A percentile compares a stretch with the other conserved stretches of the same genome.
Conservation (phyloP, 2,113 vertebrate genomes). For the Planiliza haematocheilus region DNA sequence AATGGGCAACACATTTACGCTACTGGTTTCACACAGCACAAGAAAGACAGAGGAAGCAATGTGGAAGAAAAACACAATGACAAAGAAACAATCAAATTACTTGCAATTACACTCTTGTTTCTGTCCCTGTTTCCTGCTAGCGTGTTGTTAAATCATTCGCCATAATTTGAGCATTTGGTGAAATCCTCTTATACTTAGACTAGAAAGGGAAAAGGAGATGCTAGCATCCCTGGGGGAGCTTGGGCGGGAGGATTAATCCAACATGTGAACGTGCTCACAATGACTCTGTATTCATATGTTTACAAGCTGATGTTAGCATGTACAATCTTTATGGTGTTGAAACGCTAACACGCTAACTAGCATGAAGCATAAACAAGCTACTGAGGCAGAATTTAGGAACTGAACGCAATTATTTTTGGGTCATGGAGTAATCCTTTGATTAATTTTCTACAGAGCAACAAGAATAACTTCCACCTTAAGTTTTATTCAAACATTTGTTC, state of each 20-base stretch:
- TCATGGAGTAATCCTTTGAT: too few species aligned
- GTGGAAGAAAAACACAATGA: neutral
- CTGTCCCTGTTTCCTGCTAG: neutral
- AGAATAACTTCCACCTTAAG: too few species aligned
- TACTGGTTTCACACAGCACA: slow-evolving; percentile 2
- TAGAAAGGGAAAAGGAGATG: neutral
- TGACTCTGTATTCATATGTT: too few species aligned
- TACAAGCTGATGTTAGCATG: too few species aligned
- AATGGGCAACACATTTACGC: slow-evolving; percentile 16
- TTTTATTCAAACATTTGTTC: too few species aligned
- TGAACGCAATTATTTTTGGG: too few species aligned
- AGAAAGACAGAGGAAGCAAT: neutral
- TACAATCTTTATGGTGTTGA: too few species aligned
- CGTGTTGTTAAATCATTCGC: slow-evolving; percentile 14
- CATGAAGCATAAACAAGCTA: too few species aligned
- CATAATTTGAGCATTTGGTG: slow-evolving; percentile 17
- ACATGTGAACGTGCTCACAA: neutral
- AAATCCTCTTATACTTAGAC: neutral
- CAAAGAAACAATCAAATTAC: slow-evolving; percentile 1
- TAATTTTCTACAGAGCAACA: too few species aligned
- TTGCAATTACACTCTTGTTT: neutral
- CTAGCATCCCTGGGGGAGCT: neutral
- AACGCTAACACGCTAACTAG: neutral
- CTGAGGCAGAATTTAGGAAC: too few species aligned
- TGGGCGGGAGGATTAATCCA: neutral